Conservation (phyloP, 2,113 vertebrate genomes). For the Leptobrachium leishanense region DNA sequence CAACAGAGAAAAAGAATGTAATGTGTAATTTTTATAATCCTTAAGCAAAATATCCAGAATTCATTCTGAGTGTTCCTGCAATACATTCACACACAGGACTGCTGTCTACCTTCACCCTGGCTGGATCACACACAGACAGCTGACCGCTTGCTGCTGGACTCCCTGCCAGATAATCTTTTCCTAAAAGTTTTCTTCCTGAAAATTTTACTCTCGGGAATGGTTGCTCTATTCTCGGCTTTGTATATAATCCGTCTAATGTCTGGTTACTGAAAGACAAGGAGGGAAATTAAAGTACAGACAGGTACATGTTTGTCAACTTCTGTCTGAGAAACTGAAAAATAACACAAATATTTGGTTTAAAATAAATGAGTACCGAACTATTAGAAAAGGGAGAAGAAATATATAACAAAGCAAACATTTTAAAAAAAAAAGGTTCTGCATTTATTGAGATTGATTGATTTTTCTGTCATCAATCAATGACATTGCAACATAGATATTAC, state of each 20-base stretch:
- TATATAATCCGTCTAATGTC: neutral
- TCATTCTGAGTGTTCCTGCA: neutral
- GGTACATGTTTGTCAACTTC: neutral
- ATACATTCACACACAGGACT: slow-evolving; percentile 8
- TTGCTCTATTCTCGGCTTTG: neutral
- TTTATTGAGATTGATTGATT: too few species aligned
- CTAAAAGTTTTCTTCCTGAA: slow-evolving; percentile 6
- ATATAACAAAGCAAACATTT: too few species aligned
- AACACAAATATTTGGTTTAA: too few species aligned
- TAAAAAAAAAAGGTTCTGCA: too few species aligned
- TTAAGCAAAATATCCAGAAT: neutral
- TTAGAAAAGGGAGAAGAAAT: too few species aligned
- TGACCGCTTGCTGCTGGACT: neutral
- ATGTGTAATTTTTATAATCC: slow-evolving; percentile 9
- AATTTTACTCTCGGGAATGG: neutral
- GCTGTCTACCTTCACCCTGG: slow-evolving; percentile 9
- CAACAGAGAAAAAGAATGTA: neutral
- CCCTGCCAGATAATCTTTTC: slow-evolving; percentile 7
- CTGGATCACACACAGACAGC: slow-evolving; percentile 23
- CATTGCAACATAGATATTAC: neutral
- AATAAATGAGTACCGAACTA: too few species aligned
- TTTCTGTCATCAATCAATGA: neutral
- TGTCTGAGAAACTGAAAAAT: too few species aligned
- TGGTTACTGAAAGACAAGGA: neutral
- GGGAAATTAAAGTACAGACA: neutral